Evolutionary conservation across 2,888 invertebrate species (phyloP).

Genomic region (Salticus scenicus): DNA sequence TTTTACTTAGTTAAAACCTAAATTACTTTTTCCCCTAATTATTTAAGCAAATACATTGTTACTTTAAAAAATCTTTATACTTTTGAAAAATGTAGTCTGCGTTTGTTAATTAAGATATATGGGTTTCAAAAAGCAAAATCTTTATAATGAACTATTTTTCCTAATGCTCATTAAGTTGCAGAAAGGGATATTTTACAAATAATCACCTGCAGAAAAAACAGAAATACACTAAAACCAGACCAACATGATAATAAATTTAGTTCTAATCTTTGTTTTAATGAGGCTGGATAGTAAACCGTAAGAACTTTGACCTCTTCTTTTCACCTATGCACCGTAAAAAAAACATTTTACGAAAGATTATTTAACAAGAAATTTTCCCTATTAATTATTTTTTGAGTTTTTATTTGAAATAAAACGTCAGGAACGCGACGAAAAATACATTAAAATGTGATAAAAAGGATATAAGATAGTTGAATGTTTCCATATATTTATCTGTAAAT

Average conservation of each 20-base stretch:
- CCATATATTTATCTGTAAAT: background rate
- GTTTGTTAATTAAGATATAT: no score
- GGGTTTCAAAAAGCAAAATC: no score
- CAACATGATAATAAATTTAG: background rate
- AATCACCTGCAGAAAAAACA: no score
- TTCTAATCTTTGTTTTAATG: background rate
- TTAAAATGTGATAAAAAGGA: background rate
- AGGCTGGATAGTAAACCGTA: background rate
- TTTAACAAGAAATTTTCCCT: background rate
- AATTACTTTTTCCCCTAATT: no score
- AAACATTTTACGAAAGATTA: background rate
- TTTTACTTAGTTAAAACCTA: no score
- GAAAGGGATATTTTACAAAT: no score
- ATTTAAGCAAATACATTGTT: no score
- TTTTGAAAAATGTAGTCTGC: no score
- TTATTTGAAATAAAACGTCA: background rate
- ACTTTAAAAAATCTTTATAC: no score
- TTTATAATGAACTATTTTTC: no score
- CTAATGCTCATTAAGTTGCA: no score
- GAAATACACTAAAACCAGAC: background rate
- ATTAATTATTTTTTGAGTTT: background rate
- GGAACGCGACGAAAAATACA: background rate
- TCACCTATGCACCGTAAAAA: background rate
- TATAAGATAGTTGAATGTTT: background rate
- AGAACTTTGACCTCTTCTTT: background rate